Evolutionary conservation across 2,888 invertebrate genomes (phyloP).

Genomic region (Lacanobia oleracea): DNA sequence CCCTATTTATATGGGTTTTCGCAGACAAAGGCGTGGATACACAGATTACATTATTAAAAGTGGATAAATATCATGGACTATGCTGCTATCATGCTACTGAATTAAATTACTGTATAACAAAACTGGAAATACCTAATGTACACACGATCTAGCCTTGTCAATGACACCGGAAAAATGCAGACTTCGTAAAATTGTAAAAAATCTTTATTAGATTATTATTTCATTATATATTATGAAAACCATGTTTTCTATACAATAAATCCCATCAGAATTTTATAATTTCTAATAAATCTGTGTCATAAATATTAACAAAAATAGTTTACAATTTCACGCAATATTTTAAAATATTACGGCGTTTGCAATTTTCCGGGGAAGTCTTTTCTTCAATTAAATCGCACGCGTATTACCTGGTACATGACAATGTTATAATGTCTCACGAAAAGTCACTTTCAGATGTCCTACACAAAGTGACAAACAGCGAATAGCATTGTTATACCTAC

Average conservation of each 20-base stretch:
- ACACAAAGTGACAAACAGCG: not conserved
- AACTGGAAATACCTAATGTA: not conserved
- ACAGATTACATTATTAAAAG: not conserved
- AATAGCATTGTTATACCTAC: not conserved
- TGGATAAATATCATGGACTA: not conserved
- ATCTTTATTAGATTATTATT: too few relatives aligned
- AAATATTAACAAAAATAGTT: too few relatives aligned
- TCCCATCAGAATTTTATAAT: too few relatives aligned
- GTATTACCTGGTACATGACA: not conserved
- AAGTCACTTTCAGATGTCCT: not conserved
- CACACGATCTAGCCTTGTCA: not conserved
- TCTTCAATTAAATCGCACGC: constrained; percentile 13
- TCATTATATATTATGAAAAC: too few relatives aligned
- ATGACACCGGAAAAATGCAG: too few relatives aligned
- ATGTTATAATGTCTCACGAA: constrained; percentile 23
- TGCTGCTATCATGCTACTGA: not conserved
- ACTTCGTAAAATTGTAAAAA: too few relatives aligned
- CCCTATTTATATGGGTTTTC: not conserved
- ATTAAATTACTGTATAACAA: not conserved
- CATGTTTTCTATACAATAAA: too few relatives aligned
- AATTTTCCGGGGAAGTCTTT: not conserved
- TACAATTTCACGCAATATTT: too few relatives aligned
- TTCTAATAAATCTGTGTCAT: too few relatives aligned
- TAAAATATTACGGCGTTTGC: too few relatives aligned
- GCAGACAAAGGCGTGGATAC: not conserved